phyloP scores from a whole-genome alignment of 1,140 invertebrate species.

The Hylaeus volcanicus region DNA sequence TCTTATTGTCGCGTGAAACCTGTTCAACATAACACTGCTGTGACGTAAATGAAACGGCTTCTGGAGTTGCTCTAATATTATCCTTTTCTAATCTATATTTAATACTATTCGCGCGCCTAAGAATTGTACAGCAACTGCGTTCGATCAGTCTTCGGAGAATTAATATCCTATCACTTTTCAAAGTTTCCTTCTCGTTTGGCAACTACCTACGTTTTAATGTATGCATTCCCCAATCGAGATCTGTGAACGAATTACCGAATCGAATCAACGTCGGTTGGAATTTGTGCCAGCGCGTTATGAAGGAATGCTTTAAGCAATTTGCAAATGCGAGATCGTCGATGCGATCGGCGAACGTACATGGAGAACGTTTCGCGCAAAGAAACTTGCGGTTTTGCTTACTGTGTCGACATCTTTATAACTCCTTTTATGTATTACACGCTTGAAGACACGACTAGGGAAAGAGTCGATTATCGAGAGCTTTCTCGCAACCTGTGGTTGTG shows the following conservation, averaged over 20 bases:
- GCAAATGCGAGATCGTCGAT: not conserved
- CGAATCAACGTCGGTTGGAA: not conserved
- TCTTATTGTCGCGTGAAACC: not conserved
- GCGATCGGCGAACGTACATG: not conserved
- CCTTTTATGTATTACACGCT: slow-evolving; percentile 15
- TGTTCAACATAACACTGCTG: not conserved
- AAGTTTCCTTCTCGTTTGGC: not conserved
- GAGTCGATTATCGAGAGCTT: no score
- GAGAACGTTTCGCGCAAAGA: not conserved
- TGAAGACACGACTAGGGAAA: not conserved
- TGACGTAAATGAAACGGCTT: not conserved
- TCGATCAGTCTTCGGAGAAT: no score
- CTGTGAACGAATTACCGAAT: not conserved
- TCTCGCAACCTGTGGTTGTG: no score
- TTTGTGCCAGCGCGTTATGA: slow-evolving; percentile 10
- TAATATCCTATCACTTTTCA: no score
- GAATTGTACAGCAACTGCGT: no score
- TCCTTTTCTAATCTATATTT: slow-evolving; percentile 3
- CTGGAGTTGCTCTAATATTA: not conserved
- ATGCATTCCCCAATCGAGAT: not conserved
- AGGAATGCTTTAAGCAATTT: not conserved
- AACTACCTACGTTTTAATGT: not conserved
- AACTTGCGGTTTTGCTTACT: slow-evolving; percentile 2
- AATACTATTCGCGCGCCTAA: not conserved
- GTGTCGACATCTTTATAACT: not conserved